A percentile compares a stretch with the other conserved stretches of the same genome.
Conservation (phyloP, 2,888 invertebrate species). For the Dynastes hyllus region DNA sequence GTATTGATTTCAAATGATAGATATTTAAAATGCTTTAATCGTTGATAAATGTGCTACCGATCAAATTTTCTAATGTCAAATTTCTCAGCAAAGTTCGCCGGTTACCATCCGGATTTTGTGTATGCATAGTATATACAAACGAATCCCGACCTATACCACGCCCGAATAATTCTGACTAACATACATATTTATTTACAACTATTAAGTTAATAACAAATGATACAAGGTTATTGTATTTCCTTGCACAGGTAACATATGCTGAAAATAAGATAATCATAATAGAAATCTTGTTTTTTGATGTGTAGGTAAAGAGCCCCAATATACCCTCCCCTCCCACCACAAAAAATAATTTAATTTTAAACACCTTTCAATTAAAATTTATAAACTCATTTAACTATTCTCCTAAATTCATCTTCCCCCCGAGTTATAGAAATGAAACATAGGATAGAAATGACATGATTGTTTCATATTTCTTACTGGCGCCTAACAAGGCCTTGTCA, state of each 20-base stretch:
- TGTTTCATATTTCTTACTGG: constrained; percentile 52
- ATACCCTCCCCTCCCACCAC: too few species aligned
- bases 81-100: background rate
- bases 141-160: constrained; percentile 44
- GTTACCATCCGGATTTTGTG: constrained; percentile 44
- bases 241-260: background rate
- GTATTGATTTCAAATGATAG: too few species aligned
- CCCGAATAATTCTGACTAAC: constrained; percentile 21
- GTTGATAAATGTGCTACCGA: too few species aligned
- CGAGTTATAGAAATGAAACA: background rate
- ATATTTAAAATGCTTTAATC: too few species aligned
- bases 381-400: too few species aligned
- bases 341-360: too few species aligned
- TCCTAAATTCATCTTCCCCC: background rate
- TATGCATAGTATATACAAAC: background rate
- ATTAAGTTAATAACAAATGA: background rate
- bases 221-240: constrained; percentile 2
- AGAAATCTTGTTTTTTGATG: too few species aligned
- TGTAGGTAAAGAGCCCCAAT: too few species aligned
- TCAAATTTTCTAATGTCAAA: constrained; percentile 5
- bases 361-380: too few species aligned
- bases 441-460: constrained; percentile 11
- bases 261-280: too few species aligned
- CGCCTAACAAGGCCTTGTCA: constrained; percentile 61
- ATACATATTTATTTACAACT: constrained; percentile 27